Percentiles rank a stretch among this genome's conserved stretches.
These are phyloP conservation scores for Pseudoatta argentina DNA, from an alignment of 1,140 invertebrate species.

Conservation along the genomic window DNA sequence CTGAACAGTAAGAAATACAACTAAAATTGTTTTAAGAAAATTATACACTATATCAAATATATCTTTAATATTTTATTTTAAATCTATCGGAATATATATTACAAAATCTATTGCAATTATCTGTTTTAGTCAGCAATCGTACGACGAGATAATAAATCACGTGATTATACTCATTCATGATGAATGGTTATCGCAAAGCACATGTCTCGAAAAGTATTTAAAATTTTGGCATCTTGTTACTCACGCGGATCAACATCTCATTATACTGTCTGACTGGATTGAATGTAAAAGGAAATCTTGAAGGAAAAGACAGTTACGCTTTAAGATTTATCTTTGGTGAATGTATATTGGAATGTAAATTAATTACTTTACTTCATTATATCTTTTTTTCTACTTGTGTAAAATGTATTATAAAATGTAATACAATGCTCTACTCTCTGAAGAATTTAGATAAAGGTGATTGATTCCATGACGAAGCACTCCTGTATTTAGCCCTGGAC, in stretches of 20 bases:
- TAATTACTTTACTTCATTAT: background rate
- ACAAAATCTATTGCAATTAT: slow-evolving; percentile 17
- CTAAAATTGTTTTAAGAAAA: slow-evolving; percentile 16
- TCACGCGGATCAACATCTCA: background rate
- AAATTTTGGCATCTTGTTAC: background rate
- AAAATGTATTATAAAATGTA: background rate
- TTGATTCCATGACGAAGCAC: slow-evolving; percentile 29
- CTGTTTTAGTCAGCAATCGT: slow-evolving; percentile 19
- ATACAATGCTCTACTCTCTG: background rate
- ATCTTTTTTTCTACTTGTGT: slow-evolving; percentile 12
- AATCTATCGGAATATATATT: background rate
- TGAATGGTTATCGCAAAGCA: background rate
- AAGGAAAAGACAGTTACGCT: background rate
- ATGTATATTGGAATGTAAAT: slow-evolving; percentile 6
- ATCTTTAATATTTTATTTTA: background rate
- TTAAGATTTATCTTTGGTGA: background rate
- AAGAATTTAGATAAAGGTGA: slow-evolving; percentile 2
- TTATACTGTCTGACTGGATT: background rate
- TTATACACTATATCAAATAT: slow-evolving; percentile 7
- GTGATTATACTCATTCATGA: slow-evolving; percentile 17
- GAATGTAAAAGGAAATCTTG: background rate
- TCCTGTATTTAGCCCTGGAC: slow-evolving; percentile 13
- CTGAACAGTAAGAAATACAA: slow-evolving; percentile 10
- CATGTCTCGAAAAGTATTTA: background rate
- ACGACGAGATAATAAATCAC: slow-evolving; percentile 12